A percentile compares a stretch with the other conserved stretches of the same genome.
phyloP scores from a whole-genome alignment of 2,113 vertebrate species.

The Otus sunia region DNA sequence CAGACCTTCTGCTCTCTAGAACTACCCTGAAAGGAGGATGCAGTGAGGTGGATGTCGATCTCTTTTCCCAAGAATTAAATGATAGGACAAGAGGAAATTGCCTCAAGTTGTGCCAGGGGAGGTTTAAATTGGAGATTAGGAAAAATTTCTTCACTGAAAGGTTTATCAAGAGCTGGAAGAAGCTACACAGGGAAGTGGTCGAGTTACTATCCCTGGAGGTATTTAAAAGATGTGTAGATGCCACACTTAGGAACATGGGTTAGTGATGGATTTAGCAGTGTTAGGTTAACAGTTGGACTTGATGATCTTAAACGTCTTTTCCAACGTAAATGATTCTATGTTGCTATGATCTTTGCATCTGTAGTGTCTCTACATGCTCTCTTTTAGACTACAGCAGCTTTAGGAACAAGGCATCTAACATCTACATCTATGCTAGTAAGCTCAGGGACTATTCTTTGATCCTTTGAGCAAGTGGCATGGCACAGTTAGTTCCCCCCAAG shows the following conservation, averaged over 20 bases:
- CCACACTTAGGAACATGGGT: neutral
- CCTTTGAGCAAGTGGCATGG: neutral
- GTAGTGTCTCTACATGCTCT: neutral
- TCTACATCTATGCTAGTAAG: neutral
- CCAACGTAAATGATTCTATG: neutral
- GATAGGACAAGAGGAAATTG: neutral
- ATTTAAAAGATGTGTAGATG: neutral
- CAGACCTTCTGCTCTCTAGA: neutral
- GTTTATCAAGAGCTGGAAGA: neutral
- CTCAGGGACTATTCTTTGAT: neutral
- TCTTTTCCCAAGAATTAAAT: neutral
- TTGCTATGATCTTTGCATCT: neutral
- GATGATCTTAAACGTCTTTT: neutral
- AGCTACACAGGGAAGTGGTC: neutral
- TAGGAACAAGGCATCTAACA: neutral
- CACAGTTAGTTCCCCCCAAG: neutral
- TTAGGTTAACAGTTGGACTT: neutral
- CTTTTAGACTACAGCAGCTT: neutral
- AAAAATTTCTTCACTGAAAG: neutral
- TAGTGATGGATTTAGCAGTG: neutral
- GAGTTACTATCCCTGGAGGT: neutral
- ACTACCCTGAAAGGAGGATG: neutral
- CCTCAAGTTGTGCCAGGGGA: neutral
- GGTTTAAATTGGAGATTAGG: neutral
- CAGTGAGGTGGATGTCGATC: accelerated